These are phyloP conservation scores for Squalus acanthias DNA, from an alignment of 2,797 vertebrate species.

Conservation along the genomic window DNA sequence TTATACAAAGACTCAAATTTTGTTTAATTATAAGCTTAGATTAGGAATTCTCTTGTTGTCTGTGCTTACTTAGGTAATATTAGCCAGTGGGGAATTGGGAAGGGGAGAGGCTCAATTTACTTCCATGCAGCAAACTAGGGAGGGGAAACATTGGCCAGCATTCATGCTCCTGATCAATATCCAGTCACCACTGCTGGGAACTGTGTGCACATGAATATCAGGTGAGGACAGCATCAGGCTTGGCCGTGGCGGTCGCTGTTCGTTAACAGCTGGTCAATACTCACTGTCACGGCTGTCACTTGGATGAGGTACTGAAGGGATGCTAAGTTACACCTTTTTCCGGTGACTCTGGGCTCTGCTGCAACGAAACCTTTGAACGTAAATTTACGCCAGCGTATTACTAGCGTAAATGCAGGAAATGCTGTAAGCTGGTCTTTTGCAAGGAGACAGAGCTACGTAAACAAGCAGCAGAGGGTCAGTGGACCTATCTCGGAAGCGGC, in stretches of 20 bases:
- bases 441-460: background rate
- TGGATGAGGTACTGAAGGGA: background rate
- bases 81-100: background rate
- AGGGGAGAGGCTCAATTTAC: background rate
- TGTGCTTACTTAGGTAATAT: background rate
- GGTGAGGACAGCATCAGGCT: background rate
- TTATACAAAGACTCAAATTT: conserved; percentile 33
- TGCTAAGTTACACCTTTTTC: background rate
- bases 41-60: conserved; percentile 4
- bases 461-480: background rate
- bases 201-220: background rate
- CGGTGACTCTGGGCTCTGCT: background rate
- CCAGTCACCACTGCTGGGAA: background rate
- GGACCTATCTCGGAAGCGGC: background rate
- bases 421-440: background rate
- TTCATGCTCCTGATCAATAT: background rate
- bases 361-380: background rate
- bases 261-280: background rate
- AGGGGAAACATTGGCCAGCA: background rate
- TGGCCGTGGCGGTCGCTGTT: background rate
- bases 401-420: background rate
- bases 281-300: background rate
- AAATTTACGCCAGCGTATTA: background rate
- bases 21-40: conserved; percentile 3
- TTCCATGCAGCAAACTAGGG: background rate